Percentiles rank a stretch among this genome's conserved stretches.
phyloP scores from a whole-genome alignment of 2,113 vertebrate species.

The Riparia riparia region DNA sequence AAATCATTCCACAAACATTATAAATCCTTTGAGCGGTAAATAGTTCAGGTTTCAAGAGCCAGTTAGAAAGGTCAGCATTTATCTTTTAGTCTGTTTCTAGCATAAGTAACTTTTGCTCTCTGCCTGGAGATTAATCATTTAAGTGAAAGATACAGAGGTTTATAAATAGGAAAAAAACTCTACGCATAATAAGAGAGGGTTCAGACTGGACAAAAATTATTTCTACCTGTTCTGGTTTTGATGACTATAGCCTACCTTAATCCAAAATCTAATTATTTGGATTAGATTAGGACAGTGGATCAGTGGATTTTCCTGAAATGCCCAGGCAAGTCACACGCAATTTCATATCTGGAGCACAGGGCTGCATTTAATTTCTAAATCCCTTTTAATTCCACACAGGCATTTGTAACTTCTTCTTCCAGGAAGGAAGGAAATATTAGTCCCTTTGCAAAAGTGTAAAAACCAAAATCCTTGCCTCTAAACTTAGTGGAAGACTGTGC shows the following conservation, averaged over 20 bases:
- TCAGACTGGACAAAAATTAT: slow-evolving; percentile 1
- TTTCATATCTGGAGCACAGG: slow-evolving; percentile 18
- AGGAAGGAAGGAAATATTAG: neutral
- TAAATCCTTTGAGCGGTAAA: neutral
- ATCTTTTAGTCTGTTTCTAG: slow-evolving; percentile 54
- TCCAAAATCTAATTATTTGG: slow-evolving; percentile 62
- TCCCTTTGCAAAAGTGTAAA: neutral
- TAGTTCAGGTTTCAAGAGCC: slow-evolving; percentile 53
- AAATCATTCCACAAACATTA: slow-evolving; percentile 29
- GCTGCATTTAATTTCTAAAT: slow-evolving; percentile 40
- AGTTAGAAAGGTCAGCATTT: slow-evolving; percentile 58
- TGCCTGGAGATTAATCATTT: slow-evolving; percentile 16
- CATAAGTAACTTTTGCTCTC: slow-evolving; percentile 45
- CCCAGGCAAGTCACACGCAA: slow-evolving; percentile 2
- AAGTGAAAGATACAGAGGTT: slow-evolving; percentile 17
- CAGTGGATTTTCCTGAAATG: slow-evolving; percentile 43
- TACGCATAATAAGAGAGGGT: neutral
- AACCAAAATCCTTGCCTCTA: neutral
- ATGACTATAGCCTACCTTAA: slow-evolving; percentile 32
- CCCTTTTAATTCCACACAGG: slow-evolving; percentile 9
- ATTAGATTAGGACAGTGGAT: slow-evolving; percentile 45
- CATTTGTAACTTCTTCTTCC: neutral
- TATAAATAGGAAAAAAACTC: neutral
- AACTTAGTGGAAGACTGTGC: neutral
- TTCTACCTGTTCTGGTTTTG: slow-evolving; percentile 42